Percentiles rank a stretch among this genome's conserved stretches.
phyloP scores from a whole-genome alignment of 1,140 invertebrate species.

The Drosophila repletoides region DNA sequence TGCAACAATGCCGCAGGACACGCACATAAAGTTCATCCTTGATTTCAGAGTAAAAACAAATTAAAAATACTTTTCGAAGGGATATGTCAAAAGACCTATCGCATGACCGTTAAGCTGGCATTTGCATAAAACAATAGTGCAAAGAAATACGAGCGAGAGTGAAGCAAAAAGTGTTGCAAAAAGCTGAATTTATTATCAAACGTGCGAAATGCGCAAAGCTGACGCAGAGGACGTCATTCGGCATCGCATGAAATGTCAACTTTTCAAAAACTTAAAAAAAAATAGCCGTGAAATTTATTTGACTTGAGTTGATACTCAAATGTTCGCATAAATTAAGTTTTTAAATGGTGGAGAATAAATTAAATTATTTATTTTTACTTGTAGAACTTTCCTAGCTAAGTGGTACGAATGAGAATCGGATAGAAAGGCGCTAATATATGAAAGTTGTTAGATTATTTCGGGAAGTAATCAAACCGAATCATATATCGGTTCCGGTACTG shows the following conservation, averaged over 20 bases:
- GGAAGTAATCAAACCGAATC: no score
- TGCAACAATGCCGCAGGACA: slow-evolving; percentile 1
- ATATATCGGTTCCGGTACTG: no score
- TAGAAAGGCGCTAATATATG: no score
- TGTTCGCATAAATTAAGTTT: no score
- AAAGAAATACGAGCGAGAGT: background rate
- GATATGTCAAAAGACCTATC: slow-evolving; percentile 20
- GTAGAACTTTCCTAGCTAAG: no score
- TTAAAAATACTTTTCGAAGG: no score
- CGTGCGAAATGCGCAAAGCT: slow-evolving; percentile 19
- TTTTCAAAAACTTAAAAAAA: background rate
- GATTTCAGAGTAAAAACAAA: slow-evolving; percentile 1
- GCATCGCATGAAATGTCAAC: slow-evolving; percentile 1
- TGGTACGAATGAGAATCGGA: no score
- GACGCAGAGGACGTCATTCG: background rate
- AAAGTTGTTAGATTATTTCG: no score
- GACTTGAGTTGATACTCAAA: no score
- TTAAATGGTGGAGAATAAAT: no score
- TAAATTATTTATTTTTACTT: no score
- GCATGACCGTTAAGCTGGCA: slow-evolving; percentile 25
- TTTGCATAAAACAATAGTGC: slow-evolving; percentile 31
- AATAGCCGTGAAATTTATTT: no score
- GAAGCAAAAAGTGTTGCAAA: background rate
- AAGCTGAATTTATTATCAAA: slow-evolving; percentile 24
- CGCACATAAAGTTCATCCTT: slow-evolving; percentile 6